Evolutionary conservation across 2,888 invertebrate species (phyloP).

Genomic region (Nephrotoma guestfalica): DNA sequence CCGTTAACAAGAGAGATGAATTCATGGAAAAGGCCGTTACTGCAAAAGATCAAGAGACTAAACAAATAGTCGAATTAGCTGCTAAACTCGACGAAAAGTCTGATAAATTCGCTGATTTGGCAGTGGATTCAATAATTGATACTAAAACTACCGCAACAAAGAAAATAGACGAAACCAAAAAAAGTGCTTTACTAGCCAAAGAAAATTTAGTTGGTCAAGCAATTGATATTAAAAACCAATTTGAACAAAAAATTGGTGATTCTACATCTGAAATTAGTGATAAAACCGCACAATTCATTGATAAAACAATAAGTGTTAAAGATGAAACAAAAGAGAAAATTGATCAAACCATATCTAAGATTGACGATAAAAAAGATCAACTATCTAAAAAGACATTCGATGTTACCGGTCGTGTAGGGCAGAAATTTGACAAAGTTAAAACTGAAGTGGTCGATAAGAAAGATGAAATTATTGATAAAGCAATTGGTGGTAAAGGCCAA

Average conservation of each 20-base stretch:
- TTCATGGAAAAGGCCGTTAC: neutral
- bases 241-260: neutral
- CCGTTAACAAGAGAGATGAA: neutral
- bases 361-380: neutral
- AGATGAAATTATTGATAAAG: neutral
- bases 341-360: neutral
- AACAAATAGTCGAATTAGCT: neutral
- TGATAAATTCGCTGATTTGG: neutral
- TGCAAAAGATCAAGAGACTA: neutral
- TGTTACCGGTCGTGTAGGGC: neutral
- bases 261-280: neutral
- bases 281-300: neutral
- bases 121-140: neutral
- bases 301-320: neutral
- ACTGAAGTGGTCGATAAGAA: neutral
- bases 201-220: neutral
- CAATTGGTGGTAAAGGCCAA: neutral
- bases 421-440: neutral
- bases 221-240: neutral
- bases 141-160: neutral
- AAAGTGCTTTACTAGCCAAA: neutral
- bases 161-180: neutral
- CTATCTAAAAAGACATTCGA: neutral
- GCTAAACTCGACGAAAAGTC: neutral
- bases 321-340: neutral